Conservation (phyloP, 64 coral and sea anemone species). For the Porites lutea region DNA sequence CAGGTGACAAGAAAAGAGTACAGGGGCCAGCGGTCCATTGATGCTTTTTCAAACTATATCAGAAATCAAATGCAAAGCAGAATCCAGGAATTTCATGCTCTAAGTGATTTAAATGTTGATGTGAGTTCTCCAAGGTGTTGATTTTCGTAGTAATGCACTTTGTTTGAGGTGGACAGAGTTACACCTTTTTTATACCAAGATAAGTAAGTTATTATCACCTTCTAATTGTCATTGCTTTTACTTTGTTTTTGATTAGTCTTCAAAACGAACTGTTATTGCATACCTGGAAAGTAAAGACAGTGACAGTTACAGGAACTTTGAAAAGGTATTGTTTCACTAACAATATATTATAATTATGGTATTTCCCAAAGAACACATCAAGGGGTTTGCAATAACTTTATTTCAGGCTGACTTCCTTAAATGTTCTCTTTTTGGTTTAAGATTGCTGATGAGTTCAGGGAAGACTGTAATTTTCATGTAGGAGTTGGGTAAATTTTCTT, state of each 20-base stretch:
- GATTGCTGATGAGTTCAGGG: slow-evolving; percentile 93
- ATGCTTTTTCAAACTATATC: slow-evolving; percentile 94
- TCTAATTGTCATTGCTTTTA: background rate
- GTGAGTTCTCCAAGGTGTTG: slow-evolving; percentile 53
- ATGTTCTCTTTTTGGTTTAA: slow-evolving; percentile 19
- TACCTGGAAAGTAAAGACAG: slow-evolving; percentile 97
- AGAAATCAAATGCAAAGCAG: slow-evolving; percentile 83
- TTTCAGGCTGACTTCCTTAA: background rate
- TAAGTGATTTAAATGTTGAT: slow-evolving; percentile 89
- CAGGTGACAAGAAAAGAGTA: slow-evolving; percentile 93
- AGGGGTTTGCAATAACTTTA: too few species aligned
- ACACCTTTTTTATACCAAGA: too few species aligned
- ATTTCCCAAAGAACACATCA: background rate
- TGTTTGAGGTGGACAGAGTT: too few species aligned
- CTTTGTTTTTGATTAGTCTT: slow-evolving; percentile 47
- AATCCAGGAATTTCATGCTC: slow-evolving; percentile 86
- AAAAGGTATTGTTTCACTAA: slow-evolving; percentile 57
- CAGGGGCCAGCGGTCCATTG: slow-evolving; percentile 93
- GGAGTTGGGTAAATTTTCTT: slow-evolving; percentile 88
- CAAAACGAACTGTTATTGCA: slow-evolving; percentile 86
- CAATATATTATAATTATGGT: background rate
- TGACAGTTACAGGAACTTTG: slow-evolving; percentile 78
- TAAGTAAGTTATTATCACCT: background rate
- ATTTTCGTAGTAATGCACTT: too few species aligned
- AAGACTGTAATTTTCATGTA: slow-evolving; percentile 96